Base-by-base conservation (phyloP, 2,888 invertebrate species). In the Anarsia innoxiella region DNA sequence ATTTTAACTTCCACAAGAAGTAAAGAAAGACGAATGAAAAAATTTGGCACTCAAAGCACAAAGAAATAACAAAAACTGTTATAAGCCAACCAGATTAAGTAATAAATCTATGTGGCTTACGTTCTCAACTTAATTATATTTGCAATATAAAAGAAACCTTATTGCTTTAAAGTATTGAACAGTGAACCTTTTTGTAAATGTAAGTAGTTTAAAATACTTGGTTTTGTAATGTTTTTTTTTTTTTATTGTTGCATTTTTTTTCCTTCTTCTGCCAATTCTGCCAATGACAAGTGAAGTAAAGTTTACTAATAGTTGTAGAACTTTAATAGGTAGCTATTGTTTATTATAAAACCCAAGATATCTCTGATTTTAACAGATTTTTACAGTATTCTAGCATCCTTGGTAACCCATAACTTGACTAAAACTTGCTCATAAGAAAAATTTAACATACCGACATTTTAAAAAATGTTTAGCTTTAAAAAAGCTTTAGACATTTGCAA, bases 1-100 rank as follows among this genome's bases (percentile, higher is more conserved):
- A n/a, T 8, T 9, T 9, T n/a, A n/a, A n/a, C n/a, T n/a, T 25
- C 16, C n/a, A 12, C 23, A n/a, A 25, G 49, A 52, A 51, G 37
- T 26, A 33, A 33, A 15, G 10, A 47, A 41, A 51, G 44, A 34
- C 36, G 51, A 55, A 63, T 58, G 52, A 71, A 75, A 75, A 70
- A 63, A 57, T 36, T 30, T 34, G 39, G n/a, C 40, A 45, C 41
- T 41, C 44, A 50, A 37, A 58, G 44, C 40, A 45, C 57, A 71
- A 76, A 77, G 53, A 76, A 78, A 71, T 55, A 76, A 79, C 72
- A 79, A 78, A 80, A 79, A 76, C 62, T 76, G 56, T 49, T 42
- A 12, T 32, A 35, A 46, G 41, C 80, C 76, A 60, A 53, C 77
- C 71, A 50, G 78, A 77, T 71, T 55, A 37, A 8, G 16, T 19